Evolutionary conservation across 2,113 vertebrate genomes (phyloP).

Genomic region (Larimichthys crocea): DNA sequence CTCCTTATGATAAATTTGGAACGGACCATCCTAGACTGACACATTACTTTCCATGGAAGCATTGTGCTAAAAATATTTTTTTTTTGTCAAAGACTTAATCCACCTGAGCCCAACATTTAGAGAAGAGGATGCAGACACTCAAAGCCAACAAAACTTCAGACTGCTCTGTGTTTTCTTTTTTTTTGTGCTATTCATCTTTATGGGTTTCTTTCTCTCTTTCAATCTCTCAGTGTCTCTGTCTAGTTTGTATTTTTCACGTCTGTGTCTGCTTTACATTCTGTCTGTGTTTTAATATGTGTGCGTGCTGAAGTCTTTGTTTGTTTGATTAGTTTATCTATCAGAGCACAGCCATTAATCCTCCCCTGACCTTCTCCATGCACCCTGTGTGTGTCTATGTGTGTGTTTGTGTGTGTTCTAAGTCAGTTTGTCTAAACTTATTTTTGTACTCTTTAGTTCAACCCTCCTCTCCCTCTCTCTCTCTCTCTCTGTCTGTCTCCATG

Average conservation of each 20-base stretch:
- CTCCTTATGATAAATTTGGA: slow-evolving; percentile 17
- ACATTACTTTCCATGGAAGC: slow-evolving; percentile 11
- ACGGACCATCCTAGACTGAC: slow-evolving; percentile 15
- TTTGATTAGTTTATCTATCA: slow-evolving; percentile 81
- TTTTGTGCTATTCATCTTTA: slow-evolving; percentile 43
- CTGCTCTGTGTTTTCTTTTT: slow-evolving; percentile 1
- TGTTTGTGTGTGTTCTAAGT: slow-evolving; percentile 27
- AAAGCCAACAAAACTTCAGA: slow-evolving; percentile 58
- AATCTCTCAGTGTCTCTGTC: slow-evolving; percentile 41
- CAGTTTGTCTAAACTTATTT: slow-evolving; percentile 68
- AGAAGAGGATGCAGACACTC: slow-evolving; percentile 30
- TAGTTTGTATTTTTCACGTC: slow-evolving; percentile 59
- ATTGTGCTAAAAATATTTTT: slow-evolving; percentile 40
- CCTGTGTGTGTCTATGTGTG: slow-evolving; percentile 27
- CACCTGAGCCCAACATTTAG: slow-evolving; percentile 33
- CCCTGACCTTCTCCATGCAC: slow-evolving; percentile 74
- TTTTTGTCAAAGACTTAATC: slow-evolving; percentile 37
- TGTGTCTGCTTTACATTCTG: slow-evolving; percentile 70
- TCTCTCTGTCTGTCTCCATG: slow-evolving; percentile 1
- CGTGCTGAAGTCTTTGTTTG: slow-evolving; percentile 72
- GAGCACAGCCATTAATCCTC: slow-evolving; percentile 80
- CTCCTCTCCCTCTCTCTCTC: background rate
- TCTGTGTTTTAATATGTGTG: slow-evolving; percentile 65
- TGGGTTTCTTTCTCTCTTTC: slow-evolving; percentile 43
- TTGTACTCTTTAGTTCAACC: slow-evolving; percentile 46